Base-by-base conservation (phyloP, 2,113 vertebrate species). In the Chionodraco myersi region DNA sequence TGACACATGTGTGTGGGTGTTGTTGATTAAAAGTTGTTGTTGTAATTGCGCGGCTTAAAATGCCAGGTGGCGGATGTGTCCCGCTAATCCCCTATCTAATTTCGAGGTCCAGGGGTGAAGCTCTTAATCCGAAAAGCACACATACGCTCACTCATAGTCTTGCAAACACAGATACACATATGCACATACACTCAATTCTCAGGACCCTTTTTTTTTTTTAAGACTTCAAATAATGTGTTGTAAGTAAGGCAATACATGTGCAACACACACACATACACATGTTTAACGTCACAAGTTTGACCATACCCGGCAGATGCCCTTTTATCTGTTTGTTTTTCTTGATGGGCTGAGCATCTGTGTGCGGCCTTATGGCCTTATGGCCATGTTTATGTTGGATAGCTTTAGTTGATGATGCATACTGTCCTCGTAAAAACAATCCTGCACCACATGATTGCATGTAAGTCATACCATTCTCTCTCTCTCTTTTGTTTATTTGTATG, bases 21-120 rank as follows among this genome's bases (percentile, higher is more conserved):
- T 91, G 91, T 91, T 91, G 93, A 93, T 93, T 93, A 93, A 91
- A 92, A 91, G 92, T 93, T 93, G 92, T 91, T 93, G 89, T 92
- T 88, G 88, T 93, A 93, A 93, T 92, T 91, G 89, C 76, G 61
- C 80, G 79, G 91, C 88, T 94, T 92, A 93, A 88, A 91, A 88
- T 93, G 89, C 88, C 93, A 94, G 93, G 93, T 94, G 93, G 93
- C 71, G 91, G 91, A 94, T 92, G 92, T 92, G 89, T 93, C 89
- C 89, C 83, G 76, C 76, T 93, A 94, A 92, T 93, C 91, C 89
- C 85, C 88, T 79, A 90, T 93, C 92, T 94, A 91, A 92, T 93
- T 91, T 93, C 76, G 80, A 92, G 92, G 92, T 93, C 91, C 90
- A 89, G 89, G 85, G 91, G 92, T 93, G 91, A 93, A 94, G 92